Base-by-base conservation (phyloP, 2,113 vertebrate species). In the Gallinago jamesoni region DNA sequence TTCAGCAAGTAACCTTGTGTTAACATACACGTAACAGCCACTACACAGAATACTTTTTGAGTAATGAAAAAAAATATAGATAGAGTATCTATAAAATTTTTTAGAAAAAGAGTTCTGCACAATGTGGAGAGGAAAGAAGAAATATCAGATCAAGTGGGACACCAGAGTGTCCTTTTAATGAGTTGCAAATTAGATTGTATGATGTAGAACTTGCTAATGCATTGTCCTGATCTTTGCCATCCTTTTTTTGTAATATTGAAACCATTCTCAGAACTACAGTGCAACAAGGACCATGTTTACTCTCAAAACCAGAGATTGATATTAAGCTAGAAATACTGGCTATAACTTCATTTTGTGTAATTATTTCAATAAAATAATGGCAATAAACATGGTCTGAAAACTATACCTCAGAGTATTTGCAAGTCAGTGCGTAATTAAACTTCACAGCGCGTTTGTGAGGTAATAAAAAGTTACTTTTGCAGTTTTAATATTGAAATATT, bases 291-390 rank as follows among this genome's bases (percentile, higher is more conserved):
- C 4, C 20, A 31, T 19, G 2, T 74, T 74, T 87, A 73, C 20
- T 20, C 21, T 56, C 22, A 75, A 35, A 77, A 7, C 0, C 1
- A 2, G 6, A 66, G 14, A 53, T 0, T 67, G 8, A 24, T 52
- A 63, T 24, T 56, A 50, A 84, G 4, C 6, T 59, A 37, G 20
- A 81, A 89, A 85, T 69, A 37, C 9, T 59, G 43, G 7, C 10
- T 27, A 23, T 48, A 70, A 35, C 4, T 43, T 83, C 9, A 63
- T 77, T 25, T 5, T 70, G 13, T 66, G 27, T 5, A 45, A 62
- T 31, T 41, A 24, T 20, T n/a, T 53, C 7, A 37, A 59, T 72
- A 33, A 81, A 75, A 86, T 37, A 82, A 85, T 16, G 12, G 3
- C 3, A 79, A 69, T 48, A 73, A 75, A 55, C 13, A 11, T 7